A percentile compares a stretch with the other conserved stretches of the same genome.
Evolutionary conservation across 2,888 invertebrate species (phyloP).

Genomic region (Spatulosminthurus flaviceps): DNA sequence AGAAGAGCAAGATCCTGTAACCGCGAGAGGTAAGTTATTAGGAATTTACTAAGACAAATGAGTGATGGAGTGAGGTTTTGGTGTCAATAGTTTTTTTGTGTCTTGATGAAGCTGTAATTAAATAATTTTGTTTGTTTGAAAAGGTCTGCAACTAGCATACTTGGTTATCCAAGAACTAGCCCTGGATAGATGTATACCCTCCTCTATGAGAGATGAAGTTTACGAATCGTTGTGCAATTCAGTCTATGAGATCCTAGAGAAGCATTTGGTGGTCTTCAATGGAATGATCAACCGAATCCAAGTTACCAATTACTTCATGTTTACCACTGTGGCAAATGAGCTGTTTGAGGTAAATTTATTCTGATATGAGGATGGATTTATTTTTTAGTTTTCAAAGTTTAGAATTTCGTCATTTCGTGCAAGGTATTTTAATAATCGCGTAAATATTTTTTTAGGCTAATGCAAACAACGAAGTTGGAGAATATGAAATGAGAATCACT

Average conservation of each 20-base stretch:
- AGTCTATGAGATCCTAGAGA: conserved; percentile 68
- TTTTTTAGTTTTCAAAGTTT: too few species aligned
- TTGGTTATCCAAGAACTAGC: conserved; percentile 60
- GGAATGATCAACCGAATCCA: conserved; percentile 68
- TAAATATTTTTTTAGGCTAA: conserved; percentile 49
- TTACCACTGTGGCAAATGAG: conserved; percentile 67
- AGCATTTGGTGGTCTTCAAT: conserved; percentile 68
- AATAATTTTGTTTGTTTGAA: conserved; percentile 13
- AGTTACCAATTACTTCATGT: conserved; percentile 66
- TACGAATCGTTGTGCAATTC: conserved; percentile 67
- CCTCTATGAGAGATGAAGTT: conserved; percentile 65
- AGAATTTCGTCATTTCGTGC: too few species aligned
- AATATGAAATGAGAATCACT: conserved; percentile 64
- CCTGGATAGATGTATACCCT: conserved; percentile 48
- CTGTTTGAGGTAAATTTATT: conserved; percentile 66
- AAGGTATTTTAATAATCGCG: background rate
- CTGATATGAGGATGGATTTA: background rate
- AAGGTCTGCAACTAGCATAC: conserved; percentile 55
- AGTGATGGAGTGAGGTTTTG: too few species aligned
- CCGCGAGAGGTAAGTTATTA: conserved; percentile 52
- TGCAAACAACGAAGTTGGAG: conserved; percentile 44
- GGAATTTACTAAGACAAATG: too few species aligned
- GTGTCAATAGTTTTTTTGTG: too few species aligned
- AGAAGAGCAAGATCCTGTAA: conserved; percentile 56
- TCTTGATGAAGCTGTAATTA: background rate